Base-by-base conservation (phyloP, 2,888 invertebrate genomes). In the Acheta domesticus region DNA sequence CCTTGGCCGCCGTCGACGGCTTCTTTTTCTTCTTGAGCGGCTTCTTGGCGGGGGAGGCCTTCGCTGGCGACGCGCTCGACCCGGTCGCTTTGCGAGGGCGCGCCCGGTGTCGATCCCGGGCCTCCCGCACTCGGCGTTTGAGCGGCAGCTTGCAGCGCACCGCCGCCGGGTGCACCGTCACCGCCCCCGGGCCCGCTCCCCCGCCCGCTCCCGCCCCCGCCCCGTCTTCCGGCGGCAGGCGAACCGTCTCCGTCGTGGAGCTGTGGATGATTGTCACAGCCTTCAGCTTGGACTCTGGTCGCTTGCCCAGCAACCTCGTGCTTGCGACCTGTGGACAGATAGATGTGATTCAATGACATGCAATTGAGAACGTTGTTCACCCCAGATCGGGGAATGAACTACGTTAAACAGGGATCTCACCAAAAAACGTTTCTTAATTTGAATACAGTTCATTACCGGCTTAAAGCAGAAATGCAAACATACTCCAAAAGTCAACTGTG, bases 191-290 rank as follows among this genome's bases (percentile, higher is more conserved):
- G 82, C 84, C 85, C 75, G 82, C 83, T 82, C 93, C 93, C 62
- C 62, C 62, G 16, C 62, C 62, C 62, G 62, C 4, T 1, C 62
- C 16, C 62, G 16, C 14, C 16, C 62, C 62, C 62, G 16, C 1
- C 16, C 62, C 62, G 62, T 62, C 62, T 81, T 89, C 90, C 80
- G 89, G 88, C 75, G 95, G 94, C 83, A 95, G 88, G 48, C 95
- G 91, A 82, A 95, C 95, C 82, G 95, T 95, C 89, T 96, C 96
- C 81, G 95, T 95, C 80, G 95, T 94, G 83, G 95, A 94, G 86
- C 94, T 95, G 90, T 96, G 96, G 85, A 96, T 94, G 86, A 96
- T 95, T 84, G 96, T 96, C 83, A 96, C 92, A 23, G 94, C 93
- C 87, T 95, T 95, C 84, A 94, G 89, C 87, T 96, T 95, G 86